Base-by-base conservation (phyloP, 35 echinoderm and acorn worm species). In the Apostichopus parvimensis region DNA sequence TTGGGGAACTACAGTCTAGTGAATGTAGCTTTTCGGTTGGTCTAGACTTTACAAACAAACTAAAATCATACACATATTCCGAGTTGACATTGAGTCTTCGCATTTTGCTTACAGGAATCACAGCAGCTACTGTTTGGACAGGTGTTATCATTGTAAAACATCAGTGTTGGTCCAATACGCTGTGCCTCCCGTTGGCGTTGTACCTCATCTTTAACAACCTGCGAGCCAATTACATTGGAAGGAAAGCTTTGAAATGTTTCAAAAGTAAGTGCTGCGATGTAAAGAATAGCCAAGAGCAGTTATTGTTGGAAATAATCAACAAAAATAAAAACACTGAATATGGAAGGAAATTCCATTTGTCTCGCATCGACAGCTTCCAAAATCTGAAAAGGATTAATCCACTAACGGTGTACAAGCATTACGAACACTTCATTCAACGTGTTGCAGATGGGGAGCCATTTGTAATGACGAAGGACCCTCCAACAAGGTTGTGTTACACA, bases 361-460 rank as follows among this genome's bases (percentile, higher is more conserved):
- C 57, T 59, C 20, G 20, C 17, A 92, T 92, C 5, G 9, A 10
- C 34, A 24, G 34, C 18, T 78, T 92, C 13, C 56, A 92, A 8
- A 78, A 83, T 34, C 83, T 92, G 28, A 20, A 66, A 26, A n/a
- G 18, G n/a, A n/a, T 17, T 14, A 79, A 92, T 83, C 91, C 91
- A 2, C 28, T 92, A 34, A 92, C 91, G 14, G 79, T 56, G 1
- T 92, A 92, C 25, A 45, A 92, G n/a, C 78, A 92, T 83, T 92
- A 92, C 52, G 28, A 25, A 17, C 21, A 11, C 6, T 92, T 64
- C 59, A 92, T 92, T 6, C 4, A 92, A 6, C 77, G 91, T 20
- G 91, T 92, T 12, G 91, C 91, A 18, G 64, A 92, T 12, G 91
- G 91, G 1, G 91, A 92, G 21, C 20, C 11, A 24, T 59, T 13